phyloP scores from a whole-genome alignment of 2,113 vertebrate species.

The Aepyceros melampus region DNA sequence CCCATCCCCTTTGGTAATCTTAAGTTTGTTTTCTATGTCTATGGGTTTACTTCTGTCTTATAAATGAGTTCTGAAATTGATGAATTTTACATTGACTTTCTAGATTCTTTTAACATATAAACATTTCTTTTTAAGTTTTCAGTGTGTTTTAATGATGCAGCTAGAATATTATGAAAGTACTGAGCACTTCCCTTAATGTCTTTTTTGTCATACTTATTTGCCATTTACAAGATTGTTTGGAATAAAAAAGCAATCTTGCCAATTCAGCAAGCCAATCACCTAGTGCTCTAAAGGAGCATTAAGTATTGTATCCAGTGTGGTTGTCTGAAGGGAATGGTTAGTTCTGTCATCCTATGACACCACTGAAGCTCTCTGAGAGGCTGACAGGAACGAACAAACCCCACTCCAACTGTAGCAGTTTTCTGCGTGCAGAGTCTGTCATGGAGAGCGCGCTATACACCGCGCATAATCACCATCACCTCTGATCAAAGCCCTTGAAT shows the following conservation, averaged over 20 bases:
- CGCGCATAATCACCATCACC: background rate
- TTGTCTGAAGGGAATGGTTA: background rate
- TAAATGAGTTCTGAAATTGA: background rate
- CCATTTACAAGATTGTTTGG: background rate
- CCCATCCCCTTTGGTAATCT: background rate
- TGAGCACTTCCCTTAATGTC: background rate
- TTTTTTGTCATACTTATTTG: background rate
- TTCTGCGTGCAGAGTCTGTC: background rate
- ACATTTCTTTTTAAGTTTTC: background rate
- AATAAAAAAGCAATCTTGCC: background rate
- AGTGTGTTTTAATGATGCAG: background rate
- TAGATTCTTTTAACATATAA: background rate
- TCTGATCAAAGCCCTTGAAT: background rate
- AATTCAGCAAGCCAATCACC: background rate
- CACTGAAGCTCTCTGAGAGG: background rate
- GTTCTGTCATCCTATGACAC: background rate
- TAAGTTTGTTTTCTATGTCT: background rate
- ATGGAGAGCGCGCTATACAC: background rate
- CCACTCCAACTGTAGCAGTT: fast-evolving
- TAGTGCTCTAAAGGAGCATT: background rate
- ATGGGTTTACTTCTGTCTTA: background rate
- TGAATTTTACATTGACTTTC: background rate
- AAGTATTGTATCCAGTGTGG: background rate
- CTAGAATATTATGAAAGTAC: background rate
- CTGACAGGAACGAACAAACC: background rate